Percentiles rank a stretch among this genome's conserved stretches.
Conservation (phyloP, 2,888 invertebrate genomes). For the Plebejus anna region DNA sequence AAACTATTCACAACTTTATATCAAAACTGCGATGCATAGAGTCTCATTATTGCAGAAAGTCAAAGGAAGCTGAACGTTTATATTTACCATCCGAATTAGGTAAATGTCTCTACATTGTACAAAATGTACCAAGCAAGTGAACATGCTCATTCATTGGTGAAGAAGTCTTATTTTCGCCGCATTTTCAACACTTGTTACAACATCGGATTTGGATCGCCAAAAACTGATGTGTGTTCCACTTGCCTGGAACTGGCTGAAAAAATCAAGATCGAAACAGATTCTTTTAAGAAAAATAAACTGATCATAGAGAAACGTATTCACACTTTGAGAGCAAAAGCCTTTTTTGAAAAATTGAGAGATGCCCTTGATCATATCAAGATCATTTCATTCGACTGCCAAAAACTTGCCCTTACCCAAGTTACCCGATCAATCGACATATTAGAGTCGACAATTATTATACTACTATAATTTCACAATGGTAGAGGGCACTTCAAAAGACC, state of each 20-base stretch:
- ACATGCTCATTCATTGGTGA: slow-evolving; percentile 31
- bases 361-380: slow-evolving; percentile 34
- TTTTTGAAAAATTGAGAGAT: slow-evolving; percentile 22
- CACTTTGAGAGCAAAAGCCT: slow-evolving; percentile 31
- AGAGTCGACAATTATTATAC: slow-evolving; percentile 41
- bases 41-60: slow-evolving; percentile 39
- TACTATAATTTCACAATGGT: slow-evolving; percentile 42
- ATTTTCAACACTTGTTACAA: slow-evolving; percentile 40
- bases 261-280: slow-evolving; percentile 36
- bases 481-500: slow-evolving; percentile 35
- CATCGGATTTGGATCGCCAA: slow-evolving; percentile 39
- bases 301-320: slow-evolving; percentile 37
- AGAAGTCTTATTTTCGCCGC: slow-evolving; percentile 38
- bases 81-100: slow-evolving; percentile 38
- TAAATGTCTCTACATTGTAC: slow-evolving; percentile 37
- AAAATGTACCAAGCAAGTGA: slow-evolving; percentile 36
- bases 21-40: slow-evolving; percentile 38
- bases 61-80: slow-evolving; percentile 32
- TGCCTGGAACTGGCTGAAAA: slow-evolving; percentile 39
- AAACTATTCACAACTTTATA: slow-evolving; percentile 41
- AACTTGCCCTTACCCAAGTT: slow-evolving; percentile 41
- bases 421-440: slow-evolving; percentile 41
- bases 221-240: slow-evolving; percentile 39
- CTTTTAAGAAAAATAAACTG: slow-evolving; percentile 32
- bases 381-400: slow-evolving; percentile 40